phyloP scores from a whole-genome alignment of 2,113 vertebrate genomes.

The western clawed frog (Xenopus tropicalis) region DNA sequence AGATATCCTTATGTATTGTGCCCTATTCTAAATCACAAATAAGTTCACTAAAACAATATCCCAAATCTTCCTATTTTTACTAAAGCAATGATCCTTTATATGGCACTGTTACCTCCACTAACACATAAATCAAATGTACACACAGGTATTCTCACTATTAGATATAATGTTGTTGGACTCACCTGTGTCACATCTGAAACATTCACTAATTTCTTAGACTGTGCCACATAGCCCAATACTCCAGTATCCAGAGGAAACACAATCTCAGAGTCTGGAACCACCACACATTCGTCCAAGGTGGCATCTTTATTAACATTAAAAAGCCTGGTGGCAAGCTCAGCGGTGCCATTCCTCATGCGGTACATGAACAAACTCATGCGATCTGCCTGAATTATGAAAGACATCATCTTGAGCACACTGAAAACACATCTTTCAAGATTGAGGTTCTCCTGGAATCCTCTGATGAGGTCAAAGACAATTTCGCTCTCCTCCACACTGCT shows the following conservation, averaged over 20 bases:
- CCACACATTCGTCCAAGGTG: slow-evolving; percentile 75
- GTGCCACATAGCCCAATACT: slow-evolving; percentile 76
- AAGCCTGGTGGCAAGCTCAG: slow-evolving; percentile 79
- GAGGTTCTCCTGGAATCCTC: slow-evolving; percentile 80
- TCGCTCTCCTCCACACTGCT: slow-evolving; percentile 78
- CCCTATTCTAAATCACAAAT: too few species aligned
- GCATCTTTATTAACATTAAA: slow-evolving; percentile 78
- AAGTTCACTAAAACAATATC: too few species aligned
- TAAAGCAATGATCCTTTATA: too few species aligned
- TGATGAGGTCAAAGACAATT: slow-evolving; percentile 78
- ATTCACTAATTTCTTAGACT: slow-evolving; percentile 76
- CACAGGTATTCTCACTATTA: too few species aligned
- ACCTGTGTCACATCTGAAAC: slow-evolving; percentile 72
- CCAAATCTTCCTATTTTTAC: too few species aligned
- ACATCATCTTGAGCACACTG: slow-evolving; percentile 76
- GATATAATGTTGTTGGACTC: slow-evolving; percentile 7
- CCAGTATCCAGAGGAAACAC: slow-evolving; percentile 84
- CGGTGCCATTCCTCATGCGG: slow-evolving; percentile 75
- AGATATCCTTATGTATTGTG: neutral
- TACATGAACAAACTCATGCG: slow-evolving; percentile 87
- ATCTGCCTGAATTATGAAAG: slow-evolving; percentile 75
- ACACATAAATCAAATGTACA: too few species aligned
- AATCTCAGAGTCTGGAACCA: slow-evolving; percentile 78
- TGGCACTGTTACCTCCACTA: too few species aligned
- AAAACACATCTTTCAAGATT: slow-evolving; percentile 75